Base-by-base conservation (phyloP, 2,888 invertebrate species). In the Yponomeuta evonymella region DNA sequence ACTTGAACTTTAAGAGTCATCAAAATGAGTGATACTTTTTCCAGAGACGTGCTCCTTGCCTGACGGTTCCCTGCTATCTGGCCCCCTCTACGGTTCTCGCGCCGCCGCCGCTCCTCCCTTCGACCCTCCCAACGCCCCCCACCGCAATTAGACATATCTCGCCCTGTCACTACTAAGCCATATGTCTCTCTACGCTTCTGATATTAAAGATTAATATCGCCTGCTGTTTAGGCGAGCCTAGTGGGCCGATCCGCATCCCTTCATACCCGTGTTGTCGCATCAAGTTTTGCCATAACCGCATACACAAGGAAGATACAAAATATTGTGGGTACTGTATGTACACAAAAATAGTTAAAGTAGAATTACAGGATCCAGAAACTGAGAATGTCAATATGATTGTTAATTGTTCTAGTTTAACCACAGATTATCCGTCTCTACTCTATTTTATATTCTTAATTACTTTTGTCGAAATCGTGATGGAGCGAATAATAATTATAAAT, bases 51-150 rank as follows among this genome's bases (percentile, higher is more conserved):
- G 83, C 76, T 75, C 48, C 75, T 75, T 75, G 78, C 76, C 74
- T 81, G 82, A 76, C 85, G 81, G 82, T 80, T 78, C 75, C 82
- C 80, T 79, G 85, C 83, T 85, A 85, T 87, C 86, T 90, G 88
- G 78, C 87, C 74, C 90, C 90, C 66, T 12, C 90, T 88, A 81
- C 88, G 12, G 82, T 85, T 78, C 85, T 29, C 78, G 85, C 89
- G 88, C 86, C 85, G 80, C 85, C 86, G 87, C 43, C 82, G 88
- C 89, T 83, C 90, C 90, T 85, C 91, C 90, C 89, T 80, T 81
- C 79, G 86, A 76, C 83, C 89, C 90, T 86, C 91, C 90, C 89
- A 89, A 83, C 90, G 89, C 90, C 90, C 83, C 66, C 88, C 86
- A 82, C 87, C 83, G 82, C 87, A 85, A 87, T 87, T 86, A 88